phyloP scores from a whole-genome alignment of 2,888 invertebrate genomes.

The Eurytoma californica region DNA sequence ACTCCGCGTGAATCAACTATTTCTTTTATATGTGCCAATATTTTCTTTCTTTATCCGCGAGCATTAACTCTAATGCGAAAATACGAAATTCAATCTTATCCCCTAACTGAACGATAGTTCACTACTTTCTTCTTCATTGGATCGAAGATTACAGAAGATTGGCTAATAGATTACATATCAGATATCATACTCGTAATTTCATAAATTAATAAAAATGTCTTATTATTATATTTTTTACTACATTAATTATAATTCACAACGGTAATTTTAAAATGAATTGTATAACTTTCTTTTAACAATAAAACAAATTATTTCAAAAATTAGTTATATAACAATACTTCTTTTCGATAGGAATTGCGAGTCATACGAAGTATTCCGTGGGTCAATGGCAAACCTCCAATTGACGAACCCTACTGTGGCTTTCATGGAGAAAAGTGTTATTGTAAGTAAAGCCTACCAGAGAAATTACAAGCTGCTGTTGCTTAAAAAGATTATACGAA shows the following conservation, averaged over 20 bases:
- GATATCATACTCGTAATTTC: no score
- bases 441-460: constrained; percentile 80
- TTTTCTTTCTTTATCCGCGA: background rate
- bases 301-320: background rate
- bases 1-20: background rate
- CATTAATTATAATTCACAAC: no score
- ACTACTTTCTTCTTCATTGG: no score
- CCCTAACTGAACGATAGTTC: no score
- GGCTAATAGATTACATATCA: no score
- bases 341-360: constrained; percentile 82
- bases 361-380: constrained; percentile 85
- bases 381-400: constrained; percentile 85
- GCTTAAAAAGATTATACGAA: background rate
- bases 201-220: no score
- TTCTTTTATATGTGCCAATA: background rate
- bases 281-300: no score
- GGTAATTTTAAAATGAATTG: no score
- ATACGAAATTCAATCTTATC: no score
- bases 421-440: constrained; percentile 93
- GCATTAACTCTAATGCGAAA: no score
- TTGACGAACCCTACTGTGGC: constrained; percentile 92
- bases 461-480: background rate
- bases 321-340: background rate
- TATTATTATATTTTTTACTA: no score
- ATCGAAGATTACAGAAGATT: no score